phyloP scores from a whole-genome alignment of 2,888 invertebrate genomes.

The Drosophila barbarae region DNA sequence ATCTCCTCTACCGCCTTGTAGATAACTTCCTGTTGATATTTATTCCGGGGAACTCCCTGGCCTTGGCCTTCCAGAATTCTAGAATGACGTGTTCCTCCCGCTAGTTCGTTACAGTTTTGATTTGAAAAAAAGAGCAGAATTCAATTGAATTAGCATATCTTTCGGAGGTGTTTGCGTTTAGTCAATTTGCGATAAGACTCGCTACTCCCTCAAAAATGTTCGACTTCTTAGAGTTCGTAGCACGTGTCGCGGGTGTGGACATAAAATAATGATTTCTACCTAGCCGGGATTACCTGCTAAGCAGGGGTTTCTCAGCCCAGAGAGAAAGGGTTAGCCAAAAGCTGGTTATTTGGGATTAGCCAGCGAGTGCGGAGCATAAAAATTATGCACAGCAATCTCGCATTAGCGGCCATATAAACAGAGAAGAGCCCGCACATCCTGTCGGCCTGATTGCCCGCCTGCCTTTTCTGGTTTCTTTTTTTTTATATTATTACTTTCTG shows the following conservation, averaged over 20 bases:
- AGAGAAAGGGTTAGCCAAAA: neutral
- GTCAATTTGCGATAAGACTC: slow-evolving; percentile 18
- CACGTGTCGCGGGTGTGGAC: slow-evolving; percentile 19
- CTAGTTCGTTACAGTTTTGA: slow-evolving; percentile 10
- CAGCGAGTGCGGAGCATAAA: slow-evolving; percentile 5
- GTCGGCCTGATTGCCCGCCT: slow-evolving; percentile 2
- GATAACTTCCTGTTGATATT: neutral
- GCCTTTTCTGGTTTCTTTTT: neutral
- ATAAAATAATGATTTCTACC: neutral
- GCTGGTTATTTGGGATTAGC: slow-evolving; percentile 40
- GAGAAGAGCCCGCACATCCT: slow-evolving; percentile 47
- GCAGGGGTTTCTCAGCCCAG: neutral
- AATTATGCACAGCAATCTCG: slow-evolving; percentile 26
- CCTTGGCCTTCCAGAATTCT: neutral
- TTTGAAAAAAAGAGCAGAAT: slow-evolving; percentile 3
- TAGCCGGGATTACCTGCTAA: slow-evolving; percentile 2
- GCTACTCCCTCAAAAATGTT: slow-evolving; percentile 1
- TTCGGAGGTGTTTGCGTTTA: slow-evolving; percentile 11
- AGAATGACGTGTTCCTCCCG: slow-evolving; percentile 19
- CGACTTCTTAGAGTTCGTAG: neutral
- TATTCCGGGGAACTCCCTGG: slow-evolving; percentile 5
- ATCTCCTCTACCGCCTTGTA: neutral
- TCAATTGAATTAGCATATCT: slow-evolving; percentile 28
- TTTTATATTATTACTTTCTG: slow-evolving; percentile 4
- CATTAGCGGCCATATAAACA: slow-evolving; percentile 27